Conservation (phyloP, 53 echinoderm and acorn worm species). For the Crossaster papposus region DNA sequence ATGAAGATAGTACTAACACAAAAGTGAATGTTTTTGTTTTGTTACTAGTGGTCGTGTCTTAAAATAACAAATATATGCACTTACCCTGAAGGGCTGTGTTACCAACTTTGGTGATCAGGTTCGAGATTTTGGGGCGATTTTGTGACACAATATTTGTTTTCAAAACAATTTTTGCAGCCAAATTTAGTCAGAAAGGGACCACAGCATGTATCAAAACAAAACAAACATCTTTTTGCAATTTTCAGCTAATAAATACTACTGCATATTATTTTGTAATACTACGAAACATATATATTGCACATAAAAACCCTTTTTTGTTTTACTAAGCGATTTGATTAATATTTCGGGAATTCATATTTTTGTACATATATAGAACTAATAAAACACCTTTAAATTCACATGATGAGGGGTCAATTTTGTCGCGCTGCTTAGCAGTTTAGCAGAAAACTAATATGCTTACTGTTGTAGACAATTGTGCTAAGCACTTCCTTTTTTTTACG, state of each 20-base stretch:
- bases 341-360: background rate
- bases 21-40: background rate
- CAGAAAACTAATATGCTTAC: too few species aligned
- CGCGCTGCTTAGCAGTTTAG: too few species aligned
- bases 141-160: background rate
- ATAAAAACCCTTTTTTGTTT: background rate
- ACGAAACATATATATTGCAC: background rate
- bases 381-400: too few species aligned
- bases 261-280: background rate
- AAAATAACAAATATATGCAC: background rate
- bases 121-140: background rate
- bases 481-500: too few species aligned
- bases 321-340: background rate
- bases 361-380: too few species aligned
- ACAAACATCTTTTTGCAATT: slow-evolving; percentile 5
- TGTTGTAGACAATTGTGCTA: too few species aligned
- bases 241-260: background rate
- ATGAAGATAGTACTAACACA: background rate
- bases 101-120: background rate
- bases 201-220: background rate
- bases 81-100: background rate
- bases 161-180: background rate
- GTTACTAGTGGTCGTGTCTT: background rate
- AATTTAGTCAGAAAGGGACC: background rate
- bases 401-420: too few species aligned